Base-by-base conservation (phyloP, 2,113 vertebrate genomes). In the Perccottus glenii region DNA sequence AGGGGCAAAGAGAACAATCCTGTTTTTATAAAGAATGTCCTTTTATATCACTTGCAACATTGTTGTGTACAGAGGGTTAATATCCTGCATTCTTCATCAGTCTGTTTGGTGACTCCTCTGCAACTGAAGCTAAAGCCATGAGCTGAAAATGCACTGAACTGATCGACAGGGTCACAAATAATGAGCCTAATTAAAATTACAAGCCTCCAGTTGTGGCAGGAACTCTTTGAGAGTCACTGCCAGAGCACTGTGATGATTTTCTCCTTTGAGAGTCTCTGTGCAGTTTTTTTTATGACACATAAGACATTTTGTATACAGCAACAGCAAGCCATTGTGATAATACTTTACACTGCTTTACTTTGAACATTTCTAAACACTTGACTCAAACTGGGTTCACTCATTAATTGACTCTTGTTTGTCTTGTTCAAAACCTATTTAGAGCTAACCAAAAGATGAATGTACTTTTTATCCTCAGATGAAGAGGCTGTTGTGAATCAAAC, bases 161-260 rank as follows among this genome's bases (percentile, higher is more conserved):
- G 47, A 66, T 65, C 57, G 11, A 57, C 47, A 5, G 43, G 60
- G 11, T 11, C 32, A 43, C 65, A 55, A 70, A 69, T 77, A 66
- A 67, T 44, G 32, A 65, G 0, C 33, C 51, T 74, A 70, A 81
- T 77, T 70, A 73, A 49, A 66, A 56, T 56, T 12, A 19, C 40
- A 12, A 36, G 48, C 69, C 60, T 77, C 55, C 64, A 27, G 56
- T 61, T 3, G 3, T n/a, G 42, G 49, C 42, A 3, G 51, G 40
- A 52, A 43, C 15, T 63, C 63, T 12, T 60, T 52, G 15, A 67
- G 59, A 60, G 19, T 3, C 52, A 10, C 40, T 52, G 47, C 51
- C 64, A n/a, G 52, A 38, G 6, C 0, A 10, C 47, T 56, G 44
- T 19, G 33, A 42, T 60, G 19, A 27, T 49, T 50, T 47, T 45